Percentiles rank a stretch among this genome's conserved stretches.
phyloP scores from a whole-genome alignment of 23 tunicate species.

The Corella eumyota region DNA sequence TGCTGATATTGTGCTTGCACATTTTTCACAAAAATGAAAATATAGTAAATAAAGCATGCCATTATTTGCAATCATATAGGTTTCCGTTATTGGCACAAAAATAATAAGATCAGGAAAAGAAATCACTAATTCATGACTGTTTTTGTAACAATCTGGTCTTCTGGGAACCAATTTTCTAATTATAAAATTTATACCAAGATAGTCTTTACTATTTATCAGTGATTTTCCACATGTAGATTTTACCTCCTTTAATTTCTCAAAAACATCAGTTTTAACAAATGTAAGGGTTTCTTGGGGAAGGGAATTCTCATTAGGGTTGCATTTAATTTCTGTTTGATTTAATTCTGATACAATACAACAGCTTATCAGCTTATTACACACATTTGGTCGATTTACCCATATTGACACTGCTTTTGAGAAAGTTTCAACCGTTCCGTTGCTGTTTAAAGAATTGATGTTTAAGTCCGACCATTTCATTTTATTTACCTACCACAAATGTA shows the following conservation, averaged over 20 bases:
- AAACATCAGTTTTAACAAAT: too few relatives aligned
- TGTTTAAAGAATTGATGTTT: not conserved
- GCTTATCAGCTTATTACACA: constrained; percentile 56
- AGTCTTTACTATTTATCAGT: too few relatives aligned
- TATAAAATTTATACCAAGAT: not conserved
- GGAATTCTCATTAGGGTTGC: too few relatives aligned
- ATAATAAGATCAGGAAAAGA: not conserved
- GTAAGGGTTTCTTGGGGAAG: too few relatives aligned
- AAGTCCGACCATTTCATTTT: not conserved
- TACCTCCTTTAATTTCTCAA: too few relatives aligned
- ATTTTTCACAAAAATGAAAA: not conserved
- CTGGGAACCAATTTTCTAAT: constrained; percentile 44
- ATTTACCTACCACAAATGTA: too few relatives aligned
- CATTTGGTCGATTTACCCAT: constrained; percentile 85
- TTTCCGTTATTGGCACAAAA: constrained; percentile 8
- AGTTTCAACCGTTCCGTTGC: not conserved
- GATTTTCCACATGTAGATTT: too few relatives aligned
- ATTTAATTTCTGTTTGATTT: too few relatives aligned
- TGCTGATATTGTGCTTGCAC: too few relatives aligned
- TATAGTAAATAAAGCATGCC: not conserved
- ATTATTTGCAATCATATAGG: not conserved
- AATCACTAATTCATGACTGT: constrained; percentile 21
- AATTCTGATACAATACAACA: too few relatives aligned
- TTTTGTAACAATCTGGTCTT: constrained; percentile 8
- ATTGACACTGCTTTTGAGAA: constrained; percentile 26